Percentiles rank a stretch among this genome's conserved stretches.
phyloP scores from a whole-genome alignment of 1,140 invertebrate genomes.

The Oncopeltus fasciatus region DNA sequence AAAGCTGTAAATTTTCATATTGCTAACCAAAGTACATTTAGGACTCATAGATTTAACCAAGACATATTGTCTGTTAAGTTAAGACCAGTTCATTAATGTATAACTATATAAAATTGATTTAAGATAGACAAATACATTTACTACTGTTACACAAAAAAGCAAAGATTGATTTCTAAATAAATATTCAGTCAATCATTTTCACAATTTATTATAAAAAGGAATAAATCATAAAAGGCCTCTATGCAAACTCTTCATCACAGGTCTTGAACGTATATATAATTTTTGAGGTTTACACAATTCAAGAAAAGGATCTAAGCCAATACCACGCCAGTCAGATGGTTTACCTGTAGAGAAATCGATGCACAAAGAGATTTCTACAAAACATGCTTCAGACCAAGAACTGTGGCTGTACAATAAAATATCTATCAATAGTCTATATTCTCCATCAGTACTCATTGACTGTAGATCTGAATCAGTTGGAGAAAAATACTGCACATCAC shows the following conservation, averaged over 20 bases:
- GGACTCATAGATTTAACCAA: too few species aligned
- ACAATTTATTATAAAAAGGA: too few species aligned
- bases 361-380: constrained; percentile 70
- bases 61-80: too few species aligned
- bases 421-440: constrained; percentile 67
- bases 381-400: constrained; percentile 77
- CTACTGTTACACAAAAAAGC: too few species aligned
- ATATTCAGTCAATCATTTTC: too few species aligned
- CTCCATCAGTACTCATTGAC: constrained; percentile 29
- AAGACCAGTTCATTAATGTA: too few species aligned
- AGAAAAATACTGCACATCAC: constrained; percentile 65
- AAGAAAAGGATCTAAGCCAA: constrained; percentile 45
- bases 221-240: too few species aligned
- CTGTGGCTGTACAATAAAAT: constrained; percentile 80
- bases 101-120: too few species aligned
- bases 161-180: too few species aligned
- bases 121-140: too few species aligned
- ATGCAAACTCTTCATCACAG: constrained; percentile 69
- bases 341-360: constrained; percentile 58
- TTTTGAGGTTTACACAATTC: constrained; percentile 80
- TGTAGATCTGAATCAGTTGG: constrained; percentile 33
- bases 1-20: too few species aligned
- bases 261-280: constrained; percentile 72
- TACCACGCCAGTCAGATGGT: constrained; percentile 37
- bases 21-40: too few species aligned